Evolutionary conservation across 2,113 vertebrate species (phyloP), one percentile per base, ranked within the genome.

Genomic region (Antechinus flavipes): DNA sequence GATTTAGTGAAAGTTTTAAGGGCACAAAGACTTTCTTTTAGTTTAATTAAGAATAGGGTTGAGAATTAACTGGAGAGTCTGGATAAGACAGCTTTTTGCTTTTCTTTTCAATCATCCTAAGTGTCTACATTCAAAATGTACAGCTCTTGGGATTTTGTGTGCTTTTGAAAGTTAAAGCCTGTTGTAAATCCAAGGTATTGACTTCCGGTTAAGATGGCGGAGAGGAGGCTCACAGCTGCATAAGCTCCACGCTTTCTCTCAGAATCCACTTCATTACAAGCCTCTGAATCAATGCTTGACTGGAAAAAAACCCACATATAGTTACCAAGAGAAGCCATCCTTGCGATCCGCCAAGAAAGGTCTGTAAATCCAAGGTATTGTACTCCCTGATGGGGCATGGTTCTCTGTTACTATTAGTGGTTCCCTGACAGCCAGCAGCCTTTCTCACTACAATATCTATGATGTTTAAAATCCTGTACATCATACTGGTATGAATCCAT

Each of bases 41-140:
- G 58, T 95, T 90, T 94, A 49, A 68, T 93, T 91, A 92, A 68
- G 95, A 58, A 91, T 1, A 90, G 94, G 90, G 53, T n/a, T 26
- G 94, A 55, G 50, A 92, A 58, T 89, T 93, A 93, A 11, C 2
- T 91, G 19, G 91, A 47, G 49, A 54, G 92, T 56, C n/a, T 93
- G 24, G 93, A 50, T 94, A 25, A 94, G 16, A 16, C 14, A 58
- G 26, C 47, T 92, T 90, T 94, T 90, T 23, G 26, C 47, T 92
- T 90, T 94, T 90, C 42, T 91, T 6, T 50, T 16, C 11, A 52
- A 76, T 46, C 90, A 92, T 61, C 3, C 52, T 93, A 54, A 94
- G 93, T 92, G 14, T 58, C 94, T 96, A 30, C 93, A 0, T 3
- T 5, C 11, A 46, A 27, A 52, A 93, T 1, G 52, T 91, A 95